phyloP scores from a whole-genome alignment of 2,113 vertebrate species.

The Perccottus glenii region DNA sequence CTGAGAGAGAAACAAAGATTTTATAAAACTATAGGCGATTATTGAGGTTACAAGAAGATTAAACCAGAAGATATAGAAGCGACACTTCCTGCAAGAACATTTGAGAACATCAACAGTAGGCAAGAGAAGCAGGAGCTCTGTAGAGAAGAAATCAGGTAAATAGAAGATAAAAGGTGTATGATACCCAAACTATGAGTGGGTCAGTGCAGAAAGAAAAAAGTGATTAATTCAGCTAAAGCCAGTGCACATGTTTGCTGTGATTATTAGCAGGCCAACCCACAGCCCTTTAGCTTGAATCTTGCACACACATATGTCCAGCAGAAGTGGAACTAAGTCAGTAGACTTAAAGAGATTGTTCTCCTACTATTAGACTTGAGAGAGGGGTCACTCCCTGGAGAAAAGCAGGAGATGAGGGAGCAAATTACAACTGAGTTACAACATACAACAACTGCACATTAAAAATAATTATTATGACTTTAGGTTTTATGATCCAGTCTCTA shows the following conservation, averaged over 20 bases:
- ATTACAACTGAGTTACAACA: constrained; percentile 45
- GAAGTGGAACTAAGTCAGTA: constrained; percentile 85
- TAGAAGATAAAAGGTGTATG: constrained; percentile 2
- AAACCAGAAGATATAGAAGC: constrained; percentile 21
- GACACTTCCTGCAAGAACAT: constrained; percentile 14
- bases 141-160: neutral
- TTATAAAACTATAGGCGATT: neutral
- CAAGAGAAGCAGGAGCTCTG: neutral
- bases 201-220: constrained; percentile 1
- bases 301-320: constrained; percentile 69
- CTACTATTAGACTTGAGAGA: constrained; percentile 93
- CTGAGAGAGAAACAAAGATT: constrained; percentile 4
- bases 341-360: constrained; percentile 88
- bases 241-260: constrained; percentile 17
- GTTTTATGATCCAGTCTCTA: neutral
- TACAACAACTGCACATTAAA: neutral
- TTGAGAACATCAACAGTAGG: neutral
- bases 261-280: constrained; percentile 39
- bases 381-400: constrained; percentile 86
- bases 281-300: constrained; percentile 32
- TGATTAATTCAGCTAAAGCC: constrained; percentile 15
- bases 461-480: neutral
- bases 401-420: constrained; percentile 62
- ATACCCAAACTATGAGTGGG: neutral
- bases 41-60: constrained; percentile 21